Conservation (phyloP, 1,140 invertebrate species). For the Bombus impatiens region DNA sequence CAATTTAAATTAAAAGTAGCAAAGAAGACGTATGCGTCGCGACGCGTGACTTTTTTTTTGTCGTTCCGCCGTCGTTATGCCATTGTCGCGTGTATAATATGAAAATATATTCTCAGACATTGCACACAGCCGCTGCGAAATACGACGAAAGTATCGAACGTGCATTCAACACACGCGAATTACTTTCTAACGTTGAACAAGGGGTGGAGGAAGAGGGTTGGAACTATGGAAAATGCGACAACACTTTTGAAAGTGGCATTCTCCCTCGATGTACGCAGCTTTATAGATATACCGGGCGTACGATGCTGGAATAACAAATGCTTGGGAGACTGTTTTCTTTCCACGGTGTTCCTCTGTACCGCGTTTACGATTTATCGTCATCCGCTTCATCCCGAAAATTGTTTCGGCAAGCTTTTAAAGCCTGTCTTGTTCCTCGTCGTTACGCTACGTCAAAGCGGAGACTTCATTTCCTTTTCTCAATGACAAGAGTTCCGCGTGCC, state of each 20-base stretch:
- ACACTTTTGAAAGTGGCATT: conserved; percentile 65
- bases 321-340: conserved; percentile 65
- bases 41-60: neutral
- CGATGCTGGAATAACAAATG: conserved; percentile 69
- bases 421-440: conserved; percentile 41
- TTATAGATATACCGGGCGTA: conserved; percentile 65
- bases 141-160: conserved; percentile 30
- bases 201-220: no score
- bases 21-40: neutral
- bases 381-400: conserved; percentile 68
- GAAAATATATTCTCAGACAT: conserved; percentile 4
- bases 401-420: conserved; percentile 71
- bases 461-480: conserved; percentile 44
- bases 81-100: conserved; percentile 1
- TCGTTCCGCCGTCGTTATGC: neutral
- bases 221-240: conserved; percentile 51
- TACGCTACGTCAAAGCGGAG: conserved; percentile 38
- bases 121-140: neutral
- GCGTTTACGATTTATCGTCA: conserved; percentile 64
- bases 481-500: conserved; percentile 10
- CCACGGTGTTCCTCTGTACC: conserved; percentile 46
- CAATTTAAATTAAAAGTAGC: conserved; percentile 12
- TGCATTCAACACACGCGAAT: conserved; percentile 33
- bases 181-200: conserved; percentile 42
- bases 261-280: conserved; percentile 56